Evolutionary conservation across 2,797 vertebrate genomes (phyloP).

Genomic region (Platalea minor): DNA sequence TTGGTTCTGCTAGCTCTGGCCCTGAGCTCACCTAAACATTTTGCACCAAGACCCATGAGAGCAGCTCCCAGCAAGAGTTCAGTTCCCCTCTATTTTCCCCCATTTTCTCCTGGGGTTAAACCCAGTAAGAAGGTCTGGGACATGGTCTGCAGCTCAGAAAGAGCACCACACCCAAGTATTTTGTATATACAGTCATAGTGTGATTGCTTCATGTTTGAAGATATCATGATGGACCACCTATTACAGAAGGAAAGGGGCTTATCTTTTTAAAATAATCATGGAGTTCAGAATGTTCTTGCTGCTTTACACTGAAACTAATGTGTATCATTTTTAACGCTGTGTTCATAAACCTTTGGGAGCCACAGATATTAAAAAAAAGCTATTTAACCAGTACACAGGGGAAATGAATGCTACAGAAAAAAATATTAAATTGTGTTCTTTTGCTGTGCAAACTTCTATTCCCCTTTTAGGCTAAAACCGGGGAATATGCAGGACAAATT

Average conservation of each 20-base stretch:
- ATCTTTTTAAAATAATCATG: background rate
- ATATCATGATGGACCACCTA: background rate
- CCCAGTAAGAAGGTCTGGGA: background rate
- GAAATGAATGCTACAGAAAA: background rate
- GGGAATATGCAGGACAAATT: background rate
- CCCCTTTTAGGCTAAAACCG: background rate
- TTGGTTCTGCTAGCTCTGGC: background rate
- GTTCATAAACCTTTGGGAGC: background rate
- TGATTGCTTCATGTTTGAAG: background rate
- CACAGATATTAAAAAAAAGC: background rate
- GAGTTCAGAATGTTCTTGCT: background rate
- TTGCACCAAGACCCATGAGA: background rate
- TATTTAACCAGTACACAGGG: background rate
- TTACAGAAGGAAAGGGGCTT: background rate
- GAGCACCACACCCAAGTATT: background rate
- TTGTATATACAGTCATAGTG: fast-evolving
- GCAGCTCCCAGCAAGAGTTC: background rate
- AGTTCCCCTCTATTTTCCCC: too few species aligned
- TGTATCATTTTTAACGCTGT: background rate
- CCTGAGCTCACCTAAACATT: background rate
- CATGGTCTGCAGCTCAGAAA: background rate
- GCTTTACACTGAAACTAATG: background rate
- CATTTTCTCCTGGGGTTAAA: background rate
- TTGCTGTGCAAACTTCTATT: background rate
- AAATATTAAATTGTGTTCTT: background rate